Conservation (phyloP, 2,113 vertebrate species). For the Phoenicopterus ruber region DNA sequence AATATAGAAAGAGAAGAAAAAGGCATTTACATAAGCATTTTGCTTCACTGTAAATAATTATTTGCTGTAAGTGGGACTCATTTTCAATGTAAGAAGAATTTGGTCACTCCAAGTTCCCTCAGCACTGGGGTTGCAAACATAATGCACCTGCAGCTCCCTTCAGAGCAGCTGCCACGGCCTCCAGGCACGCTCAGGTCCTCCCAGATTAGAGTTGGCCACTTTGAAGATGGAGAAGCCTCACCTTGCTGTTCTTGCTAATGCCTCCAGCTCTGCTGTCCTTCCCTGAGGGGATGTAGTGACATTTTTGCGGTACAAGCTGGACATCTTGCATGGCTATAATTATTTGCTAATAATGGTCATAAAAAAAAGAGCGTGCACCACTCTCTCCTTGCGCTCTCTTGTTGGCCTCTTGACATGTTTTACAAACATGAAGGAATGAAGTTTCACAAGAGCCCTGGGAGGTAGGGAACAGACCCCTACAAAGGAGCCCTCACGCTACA, state of each 20-base stretch:
- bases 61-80: background rate
- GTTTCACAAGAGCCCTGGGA: background rate
- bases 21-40: background rate
- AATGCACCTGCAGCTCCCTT: background rate
- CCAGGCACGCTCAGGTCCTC: background rate
- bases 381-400: background rate
- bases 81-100: background rate
- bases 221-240: background rate
- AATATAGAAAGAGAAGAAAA: background rate
- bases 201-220: background rate
- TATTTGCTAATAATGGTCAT: background rate
- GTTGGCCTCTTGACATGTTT: background rate
- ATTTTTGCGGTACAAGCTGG: background rate
- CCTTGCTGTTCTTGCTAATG: background rate
- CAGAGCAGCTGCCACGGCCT: background rate
- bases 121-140: background rate
- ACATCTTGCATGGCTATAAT: background rate
- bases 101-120: background rate
- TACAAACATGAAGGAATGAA: background rate
- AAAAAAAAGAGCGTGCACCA: rapidly evolving
- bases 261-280: background rate
- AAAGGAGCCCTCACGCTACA: background rate
- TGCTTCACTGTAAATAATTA: background rate
- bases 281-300: background rate
- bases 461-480: background rate